Percentiles rank a stretch among this genome's conserved stretches.
Conservation (phyloP, 2,797 vertebrate species). For the Hemitrygon akajei region DNA sequence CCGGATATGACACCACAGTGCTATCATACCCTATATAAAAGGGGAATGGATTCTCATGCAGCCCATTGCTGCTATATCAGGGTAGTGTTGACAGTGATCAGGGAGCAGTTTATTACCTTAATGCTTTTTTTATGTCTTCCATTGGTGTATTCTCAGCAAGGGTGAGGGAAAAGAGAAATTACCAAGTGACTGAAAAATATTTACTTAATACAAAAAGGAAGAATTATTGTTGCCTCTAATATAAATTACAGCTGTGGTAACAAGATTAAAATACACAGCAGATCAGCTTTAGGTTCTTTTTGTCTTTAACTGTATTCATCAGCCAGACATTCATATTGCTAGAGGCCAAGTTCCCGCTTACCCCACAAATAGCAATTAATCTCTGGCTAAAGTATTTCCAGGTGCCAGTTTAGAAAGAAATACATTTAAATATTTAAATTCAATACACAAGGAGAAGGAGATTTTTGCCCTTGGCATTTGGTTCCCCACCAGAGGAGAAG, state of each 20-base stretch:
- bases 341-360: background rate
- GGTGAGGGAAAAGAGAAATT: background rate
- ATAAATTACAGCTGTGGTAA: background rate
- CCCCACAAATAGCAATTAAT: background rate
- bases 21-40: background rate
- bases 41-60: background rate
- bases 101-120: background rate
- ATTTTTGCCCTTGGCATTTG: background rate
- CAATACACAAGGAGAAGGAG: background rate
- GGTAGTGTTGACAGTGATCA: background rate
- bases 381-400: background rate
- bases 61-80: background rate
- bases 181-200: background rate
- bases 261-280: background rate
- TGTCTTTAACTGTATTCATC: background rate
- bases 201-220: conserved; percentile 9
- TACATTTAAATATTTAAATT: conserved; percentile 29
- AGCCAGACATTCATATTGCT: background rate
- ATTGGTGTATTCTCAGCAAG: background rate
- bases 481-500: background rate
- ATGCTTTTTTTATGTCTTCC: background rate
- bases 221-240: background rate
- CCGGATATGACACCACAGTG: too few species aligned
- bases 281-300: background rate
- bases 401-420: background rate